These are phyloP conservation scores for Raja brachyura DNA, from an alignment of 2,113 vertebrate species.

Conservation along the genomic window DNA sequence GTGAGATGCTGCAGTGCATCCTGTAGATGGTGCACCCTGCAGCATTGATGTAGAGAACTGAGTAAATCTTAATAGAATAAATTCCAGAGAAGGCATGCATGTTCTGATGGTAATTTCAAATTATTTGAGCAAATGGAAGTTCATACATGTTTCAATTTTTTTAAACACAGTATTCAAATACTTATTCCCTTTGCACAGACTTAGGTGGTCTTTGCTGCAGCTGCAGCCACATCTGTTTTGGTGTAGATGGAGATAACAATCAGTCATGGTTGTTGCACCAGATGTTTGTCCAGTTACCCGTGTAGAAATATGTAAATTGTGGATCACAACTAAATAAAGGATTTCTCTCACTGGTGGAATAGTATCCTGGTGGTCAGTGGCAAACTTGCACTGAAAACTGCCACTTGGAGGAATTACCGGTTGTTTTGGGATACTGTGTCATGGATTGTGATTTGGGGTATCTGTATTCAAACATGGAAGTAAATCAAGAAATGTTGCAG, in stretches of 20 bases:
- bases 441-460: no score
- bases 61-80: background rate
- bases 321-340: background rate
- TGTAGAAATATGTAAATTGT: background rate
- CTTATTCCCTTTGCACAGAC: background rate
- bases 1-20: background rate
- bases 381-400: background rate
- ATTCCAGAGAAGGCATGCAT: background rate
- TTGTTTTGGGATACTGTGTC: background rate
- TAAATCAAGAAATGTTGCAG: background rate
- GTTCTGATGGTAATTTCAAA: constrained; percentile 13
- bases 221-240: constrained; percentile 4
- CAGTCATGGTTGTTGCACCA: constrained; percentile 7
- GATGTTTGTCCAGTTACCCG: constrained; percentile 14
- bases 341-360: background rate
- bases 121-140: background rate
- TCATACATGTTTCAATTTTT: background rate
- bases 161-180: background rate
- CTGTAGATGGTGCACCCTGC: background rate
- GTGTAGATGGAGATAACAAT: background rate
- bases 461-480: background rate
- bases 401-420: background rate
- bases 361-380: background rate
- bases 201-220: background rate
- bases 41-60: background rate